Evolutionary conservation across 2,888 invertebrate genomes (phyloP).

Genomic region (Pollenia angustigena): DNA sequence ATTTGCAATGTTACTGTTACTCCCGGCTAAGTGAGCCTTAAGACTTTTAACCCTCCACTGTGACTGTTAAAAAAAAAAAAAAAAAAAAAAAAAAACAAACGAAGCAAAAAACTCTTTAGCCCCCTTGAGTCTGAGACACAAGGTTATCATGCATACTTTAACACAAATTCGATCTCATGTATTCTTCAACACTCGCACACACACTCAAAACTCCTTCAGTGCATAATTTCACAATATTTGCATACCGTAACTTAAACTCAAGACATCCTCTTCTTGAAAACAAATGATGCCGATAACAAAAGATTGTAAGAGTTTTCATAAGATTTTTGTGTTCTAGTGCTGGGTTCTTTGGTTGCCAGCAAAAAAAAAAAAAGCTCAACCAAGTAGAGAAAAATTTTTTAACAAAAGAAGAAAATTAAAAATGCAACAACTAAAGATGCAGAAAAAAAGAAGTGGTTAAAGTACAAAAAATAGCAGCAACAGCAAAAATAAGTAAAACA

Average conservation of each 20-base stretch:
- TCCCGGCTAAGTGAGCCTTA: no score
- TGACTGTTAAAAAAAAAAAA: not conserved
- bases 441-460: not conserved
- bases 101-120: not conserved
- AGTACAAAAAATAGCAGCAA: not conserved
- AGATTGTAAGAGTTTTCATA: slow-evolving; percentile 15
- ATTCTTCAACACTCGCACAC: not conserved
- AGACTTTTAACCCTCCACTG: not conserved
- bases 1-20: no score
- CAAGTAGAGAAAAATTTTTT: slow-evolving; percentile 30
- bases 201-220: not conserved
- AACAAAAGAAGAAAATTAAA: slow-evolving; percentile 62
- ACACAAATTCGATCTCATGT: slow-evolving; percentile 26
- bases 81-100: not conserved
- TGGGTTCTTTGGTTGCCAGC: not conserved
- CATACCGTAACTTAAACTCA: slow-evolving; percentile 53
- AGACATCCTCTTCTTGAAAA: slow-evolving; percentile 42
- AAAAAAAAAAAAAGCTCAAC: slow-evolving; percentile 26
- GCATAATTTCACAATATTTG: slow-evolving; percentile 39
- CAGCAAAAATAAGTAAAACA: not conserved
- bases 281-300: slow-evolving; percentile 55
- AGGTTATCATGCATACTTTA: slow-evolving; percentile 60
- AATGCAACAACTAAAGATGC: slow-evolving; percentile 48
- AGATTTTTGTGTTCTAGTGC: slow-evolving; percentile 5
- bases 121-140: slow-evolving; percentile 32